phyloP scores from a whole-genome alignment of 1,140 invertebrate genomes.

The Ylistrum balloti region DNA sequence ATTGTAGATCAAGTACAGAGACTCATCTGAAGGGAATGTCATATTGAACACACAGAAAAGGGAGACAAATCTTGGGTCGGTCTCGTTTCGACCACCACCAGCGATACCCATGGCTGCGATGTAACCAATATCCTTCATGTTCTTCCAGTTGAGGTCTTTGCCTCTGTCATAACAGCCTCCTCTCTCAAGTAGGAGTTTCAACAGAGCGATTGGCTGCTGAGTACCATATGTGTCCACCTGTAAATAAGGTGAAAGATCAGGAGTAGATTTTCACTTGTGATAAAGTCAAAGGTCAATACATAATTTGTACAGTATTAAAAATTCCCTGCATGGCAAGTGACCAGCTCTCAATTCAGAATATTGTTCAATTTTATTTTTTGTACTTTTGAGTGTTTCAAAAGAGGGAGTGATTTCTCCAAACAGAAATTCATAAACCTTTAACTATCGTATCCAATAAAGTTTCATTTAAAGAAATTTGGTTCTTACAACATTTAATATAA shows the following conservation, averaged over 20 bases:
- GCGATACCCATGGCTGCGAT: slow-evolving; percentile 86
- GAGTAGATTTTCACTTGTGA: neutral
- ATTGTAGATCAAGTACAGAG: slow-evolving; percentile 84
- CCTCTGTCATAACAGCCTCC: slow-evolving; percentile 93
- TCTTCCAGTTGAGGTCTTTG: slow-evolving; percentile 95
- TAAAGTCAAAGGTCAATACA: neutral
- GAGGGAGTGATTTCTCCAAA: too few relatives aligned
- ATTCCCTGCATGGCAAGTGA: too few relatives aligned
- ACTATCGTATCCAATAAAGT: too few relatives aligned
- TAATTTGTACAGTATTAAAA: neutral
- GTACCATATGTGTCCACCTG: slow-evolving; percentile 92
- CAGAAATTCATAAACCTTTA: too few relatives aligned
- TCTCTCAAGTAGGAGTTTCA: slow-evolving; percentile 93
- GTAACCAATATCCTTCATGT: slow-evolving; percentile 89
- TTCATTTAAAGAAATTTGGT: too few relatives aligned
- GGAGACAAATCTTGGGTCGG: slow-evolving; percentile 94
- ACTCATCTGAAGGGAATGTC: slow-evolving; percentile 88
- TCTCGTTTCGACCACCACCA: slow-evolving; percentile 93
- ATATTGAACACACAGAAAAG: slow-evolving; percentile 94
- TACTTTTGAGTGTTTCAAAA: too few relatives aligned
- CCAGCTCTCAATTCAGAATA: too few relatives aligned
- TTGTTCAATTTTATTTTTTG: too few relatives aligned
- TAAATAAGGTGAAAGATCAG: neutral
- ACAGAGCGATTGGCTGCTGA: slow-evolving; percentile 94
- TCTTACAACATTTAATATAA: too few relatives aligned